Percentiles rank a stretch among this genome's conserved stretches.
Conservation (phyloP, 2,888 invertebrate genomes). For the Andrena marginata region DNA sequence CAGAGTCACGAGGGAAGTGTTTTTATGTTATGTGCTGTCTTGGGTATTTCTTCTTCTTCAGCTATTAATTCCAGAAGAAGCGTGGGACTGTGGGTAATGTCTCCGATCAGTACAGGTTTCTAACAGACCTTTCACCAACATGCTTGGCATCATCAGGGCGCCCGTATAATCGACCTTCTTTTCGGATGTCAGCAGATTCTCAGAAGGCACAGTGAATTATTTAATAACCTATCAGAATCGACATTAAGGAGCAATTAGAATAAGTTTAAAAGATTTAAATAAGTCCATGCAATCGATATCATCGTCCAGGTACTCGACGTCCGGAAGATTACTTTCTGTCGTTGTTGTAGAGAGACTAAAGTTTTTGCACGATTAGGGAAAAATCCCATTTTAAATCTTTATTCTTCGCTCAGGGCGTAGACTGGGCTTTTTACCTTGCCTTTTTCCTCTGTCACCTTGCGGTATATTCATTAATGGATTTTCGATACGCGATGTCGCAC, state of each 20-base stretch:
- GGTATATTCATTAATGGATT: slow-evolving; percentile 52
- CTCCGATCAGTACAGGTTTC: slow-evolving; percentile 14
- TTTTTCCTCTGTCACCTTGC: slow-evolving; percentile 3
- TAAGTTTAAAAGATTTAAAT: background rate
- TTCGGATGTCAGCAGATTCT: background rate
- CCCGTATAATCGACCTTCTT: slow-evolving; percentile 42
- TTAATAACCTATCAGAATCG: background rate
- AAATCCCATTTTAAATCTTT: background rate
- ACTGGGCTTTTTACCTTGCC: slow-evolving; percentile 20
- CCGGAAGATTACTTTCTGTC: background rate
- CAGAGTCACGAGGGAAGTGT: background rate
- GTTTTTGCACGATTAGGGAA: slow-evolving; percentile 5
- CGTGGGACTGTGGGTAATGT: background rate
- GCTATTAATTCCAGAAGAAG: slow-evolving; percentile 29
- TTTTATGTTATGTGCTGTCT: slow-evolving; percentile 4
- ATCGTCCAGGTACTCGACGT: background rate
- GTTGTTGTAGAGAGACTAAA: no score
- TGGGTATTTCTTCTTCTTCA: slow-evolving; percentile 5
- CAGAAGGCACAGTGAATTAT: background rate
- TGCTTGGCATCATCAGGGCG: slow-evolving; percentile 29
- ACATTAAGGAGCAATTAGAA: background rate
- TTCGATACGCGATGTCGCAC: slow-evolving; percentile 51
- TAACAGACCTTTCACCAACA: slow-evolving; percentile 23
- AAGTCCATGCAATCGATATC: background rate
- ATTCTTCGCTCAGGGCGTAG: background rate